Evolutionary conservation across 2,113 vertebrate species (phyloP), one percentile per base, ranked within the genome.

Genomic region (Hemibagrus wyckioides): DNA sequence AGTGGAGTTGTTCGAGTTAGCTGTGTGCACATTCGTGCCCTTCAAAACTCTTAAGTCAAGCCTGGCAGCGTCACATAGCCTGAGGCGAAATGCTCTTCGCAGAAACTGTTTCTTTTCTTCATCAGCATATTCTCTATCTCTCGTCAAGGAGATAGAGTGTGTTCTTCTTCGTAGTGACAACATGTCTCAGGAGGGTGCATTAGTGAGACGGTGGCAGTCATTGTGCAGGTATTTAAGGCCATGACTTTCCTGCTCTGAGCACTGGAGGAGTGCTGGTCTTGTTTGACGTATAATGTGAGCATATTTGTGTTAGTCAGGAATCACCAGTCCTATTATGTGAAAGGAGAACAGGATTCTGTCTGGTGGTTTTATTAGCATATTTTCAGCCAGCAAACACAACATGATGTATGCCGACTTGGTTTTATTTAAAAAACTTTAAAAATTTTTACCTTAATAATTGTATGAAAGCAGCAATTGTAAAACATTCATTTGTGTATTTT

Each of bases 161-260:
- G 61, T 82, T 89, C 61, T 75, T 52, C 82, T 86, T 87, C 85
- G 15, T 71, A 7, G 61, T 80, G 89, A 90, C 89, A 89, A 52
- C 52, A 30, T 36, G 82, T 89, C 92, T 85, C 90, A 73, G 76
- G 90, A 89, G 90, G 73, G 76, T 6, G 30, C 88, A 90, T 92
- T 90, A 92, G 89, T 73, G 67, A 39, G 80, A 79, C 57, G 8
- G 67, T 54, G 56, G 57, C 41, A 85, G 83, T 80, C 80, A 71
- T 86, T 83, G 75, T 67, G 76, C 84, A 67, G 77, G 85, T 89
- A 77, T 89, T 80, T 88, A 83, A 86, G 80, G 84, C 33, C 30
- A 13, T 59, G 48, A 71, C 85, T 86, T 77, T 88, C 86, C 59
- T 36, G n/a, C 61, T 69, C 54, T 73, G 44, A 21, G 69, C 71